These are phyloP conservation scores for Lophochroa leadbeateri DNA, from an alignment of 2,113 vertebrate species.

Conservation along the genomic window DNA sequence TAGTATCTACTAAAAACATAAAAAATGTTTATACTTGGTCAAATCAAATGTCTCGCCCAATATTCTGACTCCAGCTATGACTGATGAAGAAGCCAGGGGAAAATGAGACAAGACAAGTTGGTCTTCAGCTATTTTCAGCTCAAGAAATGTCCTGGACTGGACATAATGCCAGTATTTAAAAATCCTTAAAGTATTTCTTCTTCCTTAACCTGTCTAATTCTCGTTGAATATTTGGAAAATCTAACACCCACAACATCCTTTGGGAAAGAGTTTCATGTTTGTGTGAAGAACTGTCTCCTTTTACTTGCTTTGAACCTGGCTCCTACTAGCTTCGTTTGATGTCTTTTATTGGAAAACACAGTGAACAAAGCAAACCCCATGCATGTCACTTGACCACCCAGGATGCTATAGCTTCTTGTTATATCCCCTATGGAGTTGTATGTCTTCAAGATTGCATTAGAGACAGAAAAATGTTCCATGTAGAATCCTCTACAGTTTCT, in stretches of 20 bases:
- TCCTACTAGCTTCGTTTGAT: neutral
- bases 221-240: neutral
- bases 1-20: neutral
- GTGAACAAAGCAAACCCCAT: neutral
- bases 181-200: neutral
- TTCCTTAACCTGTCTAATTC: neutral
- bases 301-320: neutral
- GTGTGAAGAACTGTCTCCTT: neutral
- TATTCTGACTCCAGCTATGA: neutral
- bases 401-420: neutral
- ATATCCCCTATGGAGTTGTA: neutral
- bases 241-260: neutral
- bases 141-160: neutral
- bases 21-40: neutral
- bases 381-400: neutral
- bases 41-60: neutral
- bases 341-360: neutral
- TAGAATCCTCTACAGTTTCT: neutral
- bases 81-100: neutral
- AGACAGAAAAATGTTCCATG: neutral
- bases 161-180: neutral
- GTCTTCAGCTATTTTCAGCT: neutral
- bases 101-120: neutral
- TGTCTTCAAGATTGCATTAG: neutral
- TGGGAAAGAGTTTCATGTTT: neutral